Evolutionary conservation across 2,888 invertebrate species (phyloP).

Genomic region (Dione vanillae): DNA sequence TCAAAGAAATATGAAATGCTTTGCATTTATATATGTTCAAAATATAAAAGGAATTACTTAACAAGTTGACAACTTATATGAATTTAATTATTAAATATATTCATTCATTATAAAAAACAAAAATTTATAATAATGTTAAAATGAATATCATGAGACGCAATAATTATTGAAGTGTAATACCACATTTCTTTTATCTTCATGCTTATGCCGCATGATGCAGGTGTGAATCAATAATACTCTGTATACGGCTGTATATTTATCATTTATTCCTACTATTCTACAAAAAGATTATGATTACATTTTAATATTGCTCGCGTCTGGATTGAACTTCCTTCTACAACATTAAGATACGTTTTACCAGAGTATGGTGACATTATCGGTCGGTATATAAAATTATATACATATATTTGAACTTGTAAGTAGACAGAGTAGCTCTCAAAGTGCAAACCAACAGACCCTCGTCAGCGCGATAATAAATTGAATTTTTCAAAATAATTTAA

Average conservation of each 20-base stretch:
- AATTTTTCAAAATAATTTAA: neutral
- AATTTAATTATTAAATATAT: neutral
- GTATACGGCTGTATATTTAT: too few relatives aligned
- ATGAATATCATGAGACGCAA: too few relatives aligned
- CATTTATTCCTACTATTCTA: too few relatives aligned
- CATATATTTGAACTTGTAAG: neutral
- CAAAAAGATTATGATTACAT: too few relatives aligned
- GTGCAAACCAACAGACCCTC: neutral
- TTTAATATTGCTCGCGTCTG: too few relatives aligned
- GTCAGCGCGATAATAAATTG: neutral
- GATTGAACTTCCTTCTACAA: too few relatives aligned
- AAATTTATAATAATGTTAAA: neutral
- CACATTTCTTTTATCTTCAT: too few relatives aligned
- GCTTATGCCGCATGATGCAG: too few relatives aligned
- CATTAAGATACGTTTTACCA: too few relatives aligned
- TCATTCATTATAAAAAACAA: neutral
- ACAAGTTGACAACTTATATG: neutral
- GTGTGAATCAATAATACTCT: too few relatives aligned
- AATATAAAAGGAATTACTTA: neutral
- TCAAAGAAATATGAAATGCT: neutral
- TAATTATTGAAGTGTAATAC: too few relatives aligned
- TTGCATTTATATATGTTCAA: neutral
- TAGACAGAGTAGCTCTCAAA: neutral
- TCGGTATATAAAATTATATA: neutral
- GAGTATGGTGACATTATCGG: too few relatives aligned